Percentiles rank a stretch among this genome's conserved stretches.
These are phyloP conservation scores for Philopedon plagiatum DNA, from an alignment of 2,888 invertebrate genomes.

Conservation along the genomic window DNA sequence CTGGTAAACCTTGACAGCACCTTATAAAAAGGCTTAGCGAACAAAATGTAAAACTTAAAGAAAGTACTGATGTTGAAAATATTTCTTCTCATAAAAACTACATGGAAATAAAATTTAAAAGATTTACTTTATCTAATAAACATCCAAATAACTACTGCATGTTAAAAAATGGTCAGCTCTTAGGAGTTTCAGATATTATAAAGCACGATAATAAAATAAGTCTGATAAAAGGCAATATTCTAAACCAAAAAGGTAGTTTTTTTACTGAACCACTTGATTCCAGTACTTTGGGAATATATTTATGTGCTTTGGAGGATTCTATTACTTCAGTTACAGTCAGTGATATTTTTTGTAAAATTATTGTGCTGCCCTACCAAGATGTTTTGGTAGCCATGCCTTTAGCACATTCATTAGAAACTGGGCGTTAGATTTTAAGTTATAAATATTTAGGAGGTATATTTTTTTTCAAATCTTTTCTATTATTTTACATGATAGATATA, in stretches of 20 bases:
- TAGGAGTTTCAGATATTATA: neutral
- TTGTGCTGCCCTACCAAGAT: neutral
- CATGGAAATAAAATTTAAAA: neutral
- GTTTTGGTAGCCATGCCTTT: neutral
- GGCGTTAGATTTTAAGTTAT: too few relatives aligned
- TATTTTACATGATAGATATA: too few relatives aligned
- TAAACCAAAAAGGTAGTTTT: neutral
- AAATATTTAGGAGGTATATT: too few relatives aligned
- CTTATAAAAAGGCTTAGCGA: constrained; percentile 36
- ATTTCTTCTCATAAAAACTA: neutral
- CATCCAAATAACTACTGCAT: neutral
- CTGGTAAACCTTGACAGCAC: constrained; percentile 48
- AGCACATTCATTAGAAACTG: neutral
- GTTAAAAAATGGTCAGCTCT: neutral
- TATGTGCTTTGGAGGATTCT: neutral
- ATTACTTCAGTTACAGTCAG: neutral
- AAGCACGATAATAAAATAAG: neutral
- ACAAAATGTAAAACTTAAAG: constrained; percentile 1
- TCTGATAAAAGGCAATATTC: neutral
- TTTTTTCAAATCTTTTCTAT: too few relatives aligned
- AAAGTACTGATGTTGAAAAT: neutral
- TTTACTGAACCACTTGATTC: neutral
- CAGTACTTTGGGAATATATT: neutral
- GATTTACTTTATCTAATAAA: neutral
- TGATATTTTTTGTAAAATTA: neutral